Evolutionary conservation across 1,140 invertebrate species (phyloP), one percentile per base, ranked within the genome.

Genomic region (Drosophila saltans): DNA sequence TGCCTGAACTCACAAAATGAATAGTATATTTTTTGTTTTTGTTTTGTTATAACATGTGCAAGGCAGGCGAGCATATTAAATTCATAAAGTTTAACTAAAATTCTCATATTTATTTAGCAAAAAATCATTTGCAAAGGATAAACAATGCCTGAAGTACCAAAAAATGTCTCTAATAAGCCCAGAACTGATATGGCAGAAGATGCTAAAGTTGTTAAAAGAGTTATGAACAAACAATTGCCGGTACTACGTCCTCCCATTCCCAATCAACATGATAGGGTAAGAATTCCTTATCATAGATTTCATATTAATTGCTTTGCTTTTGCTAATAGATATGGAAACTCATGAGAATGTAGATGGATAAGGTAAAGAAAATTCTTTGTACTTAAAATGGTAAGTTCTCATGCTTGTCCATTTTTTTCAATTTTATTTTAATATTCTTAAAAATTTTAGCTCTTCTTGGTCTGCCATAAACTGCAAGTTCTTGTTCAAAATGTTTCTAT

Each of bases 61-160:
- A 6, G 88, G 83, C 59, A 79, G 63, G 73, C 80, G n/a, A 33
- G 55, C 16, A 61, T 41, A 69, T 83, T 70, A 78, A 88, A 83
- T 80, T 80, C 68, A 28, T 52, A 52, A 58, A n/a, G 65, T 76
- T 57, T 63, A 9, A 26, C 26, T 8, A 6, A 43, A 36, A 26
- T 30, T 28, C 45, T 45, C n/a, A n/a, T n/a, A 45, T 45, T 45
- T 16, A 45, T 5, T 6, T 2, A 3, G 10, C 26, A 24, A 8
- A 26, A 16, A 16, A 16, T 0, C 16, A 16, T 16, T 16, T 16
- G 16, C 16, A 16, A 16, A 16, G 16, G 0, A 16, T 16, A 16
- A 16, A 16, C 16, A 16, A 16, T 16, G 16, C 33, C 26, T 63
- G 3, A 76, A 33, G 16, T 21, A 16, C 56, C 64, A 2, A 67